Percentiles rank a stretch among this genome's conserved stretches.
These are phyloP conservation scores for Ambastaia sidthimunki DNA, from an alignment of 2,797 vertebrate species.

Conservation along the genomic window DNA sequence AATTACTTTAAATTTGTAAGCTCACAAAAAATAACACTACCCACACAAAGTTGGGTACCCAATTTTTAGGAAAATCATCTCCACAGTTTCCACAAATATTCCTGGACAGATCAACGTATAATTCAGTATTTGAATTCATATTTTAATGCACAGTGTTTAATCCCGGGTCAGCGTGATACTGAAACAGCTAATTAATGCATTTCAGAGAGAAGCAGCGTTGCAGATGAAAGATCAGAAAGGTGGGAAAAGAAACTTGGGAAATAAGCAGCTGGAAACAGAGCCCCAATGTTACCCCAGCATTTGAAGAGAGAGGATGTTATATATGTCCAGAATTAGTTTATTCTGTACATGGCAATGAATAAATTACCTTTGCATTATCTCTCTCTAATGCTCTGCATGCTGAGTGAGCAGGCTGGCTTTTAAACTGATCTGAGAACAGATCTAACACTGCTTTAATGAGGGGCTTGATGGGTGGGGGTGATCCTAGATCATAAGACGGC, in stretches of 20 bases:
- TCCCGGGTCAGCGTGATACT: constrained; percentile 42
- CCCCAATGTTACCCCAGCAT: background rate
- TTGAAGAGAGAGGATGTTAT: background rate
- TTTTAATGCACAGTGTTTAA: constrained; percentile 21
- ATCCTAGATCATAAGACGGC: constrained; percentile 14
- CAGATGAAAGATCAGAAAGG: constrained; percentile 4
- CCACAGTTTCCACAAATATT: too few relatives aligned
- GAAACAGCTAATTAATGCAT: constrained; percentile 53
- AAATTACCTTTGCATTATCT: background rate
- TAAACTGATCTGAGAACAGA: constrained; percentile 26
- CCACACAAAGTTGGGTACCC: too few relatives aligned
- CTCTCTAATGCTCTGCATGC: background rate
- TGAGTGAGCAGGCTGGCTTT: background rate
- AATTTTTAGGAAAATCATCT: too few relatives aligned
- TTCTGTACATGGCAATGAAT: constrained; percentile 3
- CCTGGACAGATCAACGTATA: too few relatives aligned
- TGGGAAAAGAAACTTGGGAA: background rate
- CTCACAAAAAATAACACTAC: too few relatives aligned
- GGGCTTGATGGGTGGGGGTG: background rate
- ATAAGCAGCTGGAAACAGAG: background rate
- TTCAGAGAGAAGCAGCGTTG: constrained; percentile 48
- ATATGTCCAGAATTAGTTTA: background rate
- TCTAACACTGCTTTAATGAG: background rate
- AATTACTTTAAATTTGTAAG: background rate
- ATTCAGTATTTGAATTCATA: background rate